Evolutionary conservation across 1,140 invertebrate genomes (phyloP).

Genomic region (Bicyclus anynana): DNA sequence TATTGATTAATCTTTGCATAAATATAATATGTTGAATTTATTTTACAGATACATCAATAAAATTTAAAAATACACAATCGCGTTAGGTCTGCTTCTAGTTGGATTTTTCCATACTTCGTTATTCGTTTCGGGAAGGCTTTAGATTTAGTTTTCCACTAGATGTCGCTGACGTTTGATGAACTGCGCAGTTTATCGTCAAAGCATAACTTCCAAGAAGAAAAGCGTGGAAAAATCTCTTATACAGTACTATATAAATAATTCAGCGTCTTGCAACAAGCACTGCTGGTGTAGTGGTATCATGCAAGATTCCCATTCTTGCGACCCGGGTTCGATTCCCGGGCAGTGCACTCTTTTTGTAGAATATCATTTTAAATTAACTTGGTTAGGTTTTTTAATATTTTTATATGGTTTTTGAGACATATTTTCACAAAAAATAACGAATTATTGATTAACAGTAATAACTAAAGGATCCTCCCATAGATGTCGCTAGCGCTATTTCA

Average conservation of each 20-base stretch:
- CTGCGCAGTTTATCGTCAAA: no score
- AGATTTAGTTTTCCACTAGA: no score
- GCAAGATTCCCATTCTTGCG: conserved; percentile 97
- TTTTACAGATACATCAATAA: no score
- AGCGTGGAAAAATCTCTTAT: background rate
- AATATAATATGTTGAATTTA: no score
- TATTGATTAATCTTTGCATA: no score
- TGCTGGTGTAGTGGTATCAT: conserved; percentile 98
- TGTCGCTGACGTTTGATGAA: no score
- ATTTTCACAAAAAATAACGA: background rate
- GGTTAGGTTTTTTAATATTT: background rate
- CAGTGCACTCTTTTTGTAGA: conserved; percentile 81
- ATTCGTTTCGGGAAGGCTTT: no score
- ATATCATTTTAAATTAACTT: conserved; percentile 4
- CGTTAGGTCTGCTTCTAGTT: no score
- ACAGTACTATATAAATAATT: conserved; percentile 12
- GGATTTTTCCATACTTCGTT: no score
- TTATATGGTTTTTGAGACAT: background rate
- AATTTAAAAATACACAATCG: no score
- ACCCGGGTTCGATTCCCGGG: conserved; percentile 97
- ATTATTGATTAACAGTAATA: no score
- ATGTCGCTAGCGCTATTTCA: background rate
- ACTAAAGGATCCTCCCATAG: background rate
- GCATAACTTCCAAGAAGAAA: background rate
- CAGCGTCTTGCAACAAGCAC: conserved; percentile 75